A percentile compares a stretch with the other conserved stretches of the same genome.
phyloP scores from a whole-genome alignment of 2,797 vertebrate genomes.

The Allobates femoralis region DNA sequence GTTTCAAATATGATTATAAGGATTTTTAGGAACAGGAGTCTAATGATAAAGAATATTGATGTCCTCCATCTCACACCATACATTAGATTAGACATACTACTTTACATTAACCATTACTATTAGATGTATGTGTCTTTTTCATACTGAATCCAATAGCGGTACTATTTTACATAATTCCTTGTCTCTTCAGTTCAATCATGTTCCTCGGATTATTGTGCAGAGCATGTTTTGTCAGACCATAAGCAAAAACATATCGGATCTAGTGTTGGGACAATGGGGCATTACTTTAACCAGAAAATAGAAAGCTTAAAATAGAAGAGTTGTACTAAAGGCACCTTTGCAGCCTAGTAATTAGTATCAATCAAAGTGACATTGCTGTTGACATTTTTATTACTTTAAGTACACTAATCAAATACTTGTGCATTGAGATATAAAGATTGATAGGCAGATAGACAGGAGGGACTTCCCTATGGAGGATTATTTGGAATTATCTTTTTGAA shows the following conservation, averaged over 20 bases:
- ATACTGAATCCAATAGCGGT: background rate
- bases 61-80: background rate
- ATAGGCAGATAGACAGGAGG: conserved; percentile 70
- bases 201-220: background rate
- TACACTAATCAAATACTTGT: conserved; percentile 78
- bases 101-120: background rate
- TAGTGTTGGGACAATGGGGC: conserved; percentile 70
- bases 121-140: background rate
- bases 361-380: conserved; percentile 76
- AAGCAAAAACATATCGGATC: conserved; percentile 74
- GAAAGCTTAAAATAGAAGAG: conserved; percentile 73
- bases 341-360: conserved; percentile 79
- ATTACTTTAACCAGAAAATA: conserved; percentile 81
- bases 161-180: background rate
- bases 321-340: conserved; percentile 74
- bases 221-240: conserved; percentile 59
- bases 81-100: background rate
- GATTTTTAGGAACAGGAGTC: background rate
- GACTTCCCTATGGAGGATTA: conserved; percentile 69
- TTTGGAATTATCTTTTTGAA: conserved; percentile 71
- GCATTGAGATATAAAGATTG: conserved; percentile 72
- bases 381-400: conserved; percentile 82
- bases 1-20: too few relatives aligned
- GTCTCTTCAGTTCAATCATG: background rate
- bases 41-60: background rate